phyloP scores from a whole-genome alignment of 2,797 vertebrate species.

The Molossus molossus region DNA sequence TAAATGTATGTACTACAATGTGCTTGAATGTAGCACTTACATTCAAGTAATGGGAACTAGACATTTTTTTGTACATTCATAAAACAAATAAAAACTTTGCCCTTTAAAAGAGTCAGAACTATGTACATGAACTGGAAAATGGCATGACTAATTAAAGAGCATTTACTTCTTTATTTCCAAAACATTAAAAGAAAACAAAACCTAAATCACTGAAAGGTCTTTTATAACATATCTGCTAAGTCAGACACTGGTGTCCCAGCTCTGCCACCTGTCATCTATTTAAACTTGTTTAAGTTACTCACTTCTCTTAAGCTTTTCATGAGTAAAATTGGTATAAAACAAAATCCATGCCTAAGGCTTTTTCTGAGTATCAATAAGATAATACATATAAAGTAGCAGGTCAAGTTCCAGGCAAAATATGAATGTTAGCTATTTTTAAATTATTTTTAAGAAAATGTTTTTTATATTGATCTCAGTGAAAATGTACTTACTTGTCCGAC shows the following conservation, averaged over 20 bases:
- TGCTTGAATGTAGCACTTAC: background rate
- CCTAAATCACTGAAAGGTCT: constrained; percentile 30
- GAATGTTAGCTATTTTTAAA: constrained; percentile 22
- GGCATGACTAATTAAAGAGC: background rate
- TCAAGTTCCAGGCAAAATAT: constrained; percentile 18
- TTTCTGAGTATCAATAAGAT: background rate
- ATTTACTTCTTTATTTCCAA: constrained; percentile 64
- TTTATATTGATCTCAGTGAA: background rate
- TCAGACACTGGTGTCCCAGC: background rate
- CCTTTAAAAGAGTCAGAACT: constrained; percentile 53
- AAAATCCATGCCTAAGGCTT: background rate
- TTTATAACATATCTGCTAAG: background rate
- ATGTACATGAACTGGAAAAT: constrained; percentile 49
- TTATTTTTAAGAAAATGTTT: background rate
- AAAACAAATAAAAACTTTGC: background rate
- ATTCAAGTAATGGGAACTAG: constrained; percentile 16
- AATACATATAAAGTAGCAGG: background rate
- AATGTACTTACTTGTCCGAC: constrained; percentile 91
- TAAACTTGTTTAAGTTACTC: background rate
- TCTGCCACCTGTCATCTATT: background rate
- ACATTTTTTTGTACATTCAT: constrained; percentile 30
- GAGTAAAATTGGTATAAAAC: constrained; percentile 23
- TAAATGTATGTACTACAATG: background rate
- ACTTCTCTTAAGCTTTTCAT: background rate
- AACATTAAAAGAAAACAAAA: constrained; percentile 56